phyloP scores from a whole-genome alignment of 2,113 vertebrate genomes.

The Struthio camelus region DNA sequence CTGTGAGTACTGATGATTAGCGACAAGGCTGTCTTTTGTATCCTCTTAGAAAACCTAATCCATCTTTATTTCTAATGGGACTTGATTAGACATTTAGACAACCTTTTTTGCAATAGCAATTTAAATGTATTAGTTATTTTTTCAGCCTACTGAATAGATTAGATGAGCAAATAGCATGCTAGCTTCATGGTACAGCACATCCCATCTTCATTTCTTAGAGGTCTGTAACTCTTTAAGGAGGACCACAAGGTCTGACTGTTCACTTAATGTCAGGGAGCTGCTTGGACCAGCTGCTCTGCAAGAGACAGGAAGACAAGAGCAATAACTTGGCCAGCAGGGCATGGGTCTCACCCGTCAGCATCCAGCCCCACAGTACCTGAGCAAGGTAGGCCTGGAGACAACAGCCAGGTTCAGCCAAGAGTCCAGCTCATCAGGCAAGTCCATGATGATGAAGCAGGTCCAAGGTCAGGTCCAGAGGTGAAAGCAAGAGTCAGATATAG shows the following conservation, averaged over 20 bases:
- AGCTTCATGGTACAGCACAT: rapidly evolving
- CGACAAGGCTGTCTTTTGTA: neutral
- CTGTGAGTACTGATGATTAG: neutral
- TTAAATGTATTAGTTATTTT: slow-evolving; percentile 10
- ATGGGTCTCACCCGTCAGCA: too few species aligned
- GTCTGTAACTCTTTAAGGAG: neutral
- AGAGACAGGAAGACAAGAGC: neutral
- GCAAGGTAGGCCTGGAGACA: neutral
- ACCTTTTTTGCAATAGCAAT: neutral
- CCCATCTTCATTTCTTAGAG: neutral
- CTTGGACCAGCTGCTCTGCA: neutral
- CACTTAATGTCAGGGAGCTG: rapidly evolving
- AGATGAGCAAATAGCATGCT: neutral
- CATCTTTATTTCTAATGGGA: neutral
- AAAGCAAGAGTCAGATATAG: neutral
- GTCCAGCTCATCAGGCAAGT: neutral
- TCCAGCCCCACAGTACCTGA: neutral
- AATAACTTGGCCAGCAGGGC: too few species aligned
- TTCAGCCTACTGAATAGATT: neutral
- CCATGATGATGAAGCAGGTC: neutral
- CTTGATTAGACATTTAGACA: slow-evolving; percentile 9
- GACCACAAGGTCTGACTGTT: neutral
- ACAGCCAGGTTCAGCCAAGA: neutral
- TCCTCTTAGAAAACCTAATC: neutral
- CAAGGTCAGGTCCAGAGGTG: neutral